Evolutionary conservation across 1,140 invertebrate genomes (phyloP).

Genomic region (Argopecten irradians): DNA sequence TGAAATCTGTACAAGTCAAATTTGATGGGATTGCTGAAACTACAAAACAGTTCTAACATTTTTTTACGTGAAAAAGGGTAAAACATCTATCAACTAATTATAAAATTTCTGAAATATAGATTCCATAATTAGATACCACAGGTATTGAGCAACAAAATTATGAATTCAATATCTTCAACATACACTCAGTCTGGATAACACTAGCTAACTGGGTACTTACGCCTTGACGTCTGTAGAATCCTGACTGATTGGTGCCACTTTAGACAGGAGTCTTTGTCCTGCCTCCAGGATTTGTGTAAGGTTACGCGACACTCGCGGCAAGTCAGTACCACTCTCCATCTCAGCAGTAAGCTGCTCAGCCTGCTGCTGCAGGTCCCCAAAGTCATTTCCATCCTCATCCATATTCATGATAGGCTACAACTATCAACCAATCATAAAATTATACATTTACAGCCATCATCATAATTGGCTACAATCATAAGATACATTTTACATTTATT

Average conservation of each 20-base stretch:
- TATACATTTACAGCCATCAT: too few relatives aligned
- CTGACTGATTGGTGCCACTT: constrained; percentile 85
- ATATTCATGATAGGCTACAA: constrained; percentile 44
- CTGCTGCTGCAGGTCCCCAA: constrained; percentile 91
- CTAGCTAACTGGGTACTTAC: constrained; percentile 81
- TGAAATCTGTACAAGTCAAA: too few relatives aligned
- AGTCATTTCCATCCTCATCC: constrained; percentile 75
- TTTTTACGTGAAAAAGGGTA: background rate
- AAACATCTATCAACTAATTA: background rate
- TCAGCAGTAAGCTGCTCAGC: constrained; percentile 93
- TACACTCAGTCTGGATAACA: background rate
- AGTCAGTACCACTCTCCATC: constrained; percentile 82
- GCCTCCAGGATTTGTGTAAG: constrained; percentile 93
- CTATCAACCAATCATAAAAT: background rate
- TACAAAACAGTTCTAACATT: background rate
- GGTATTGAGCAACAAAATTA: background rate
- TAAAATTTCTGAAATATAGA: background rate
- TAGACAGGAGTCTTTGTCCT: constrained; percentile 91
- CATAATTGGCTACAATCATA: too few relatives aligned
- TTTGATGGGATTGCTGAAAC: background rate
- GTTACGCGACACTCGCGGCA: constrained; percentile 89
- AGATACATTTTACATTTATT: too few relatives aligned
- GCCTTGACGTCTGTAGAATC: constrained; percentile 92
- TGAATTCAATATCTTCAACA: background rate
- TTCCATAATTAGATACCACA: background rate